These are phyloP conservation scores for Vulpes vulpes DNA, from an alignment of 2,113 vertebrate species.

Conservation along the genomic window DNA sequence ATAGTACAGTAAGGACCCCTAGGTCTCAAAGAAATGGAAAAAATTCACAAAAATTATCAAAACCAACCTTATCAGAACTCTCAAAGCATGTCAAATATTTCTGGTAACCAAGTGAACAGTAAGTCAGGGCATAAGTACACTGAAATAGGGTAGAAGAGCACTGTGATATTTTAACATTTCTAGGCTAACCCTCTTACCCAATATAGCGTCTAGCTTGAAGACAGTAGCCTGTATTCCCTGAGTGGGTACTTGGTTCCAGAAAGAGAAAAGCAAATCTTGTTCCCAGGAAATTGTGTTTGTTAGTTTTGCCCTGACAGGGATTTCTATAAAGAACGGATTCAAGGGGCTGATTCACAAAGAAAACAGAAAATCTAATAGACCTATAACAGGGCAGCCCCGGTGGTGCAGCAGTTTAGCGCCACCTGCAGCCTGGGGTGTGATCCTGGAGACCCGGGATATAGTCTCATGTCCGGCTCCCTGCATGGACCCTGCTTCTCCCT, in stretches of 20 bases:
- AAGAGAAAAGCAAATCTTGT: background rate
- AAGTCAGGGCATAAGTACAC: background rate
- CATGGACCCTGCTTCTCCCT: too few species aligned
- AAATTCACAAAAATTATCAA: background rate
- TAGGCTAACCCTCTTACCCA: fast-evolving
- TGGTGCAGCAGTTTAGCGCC: too few species aligned
- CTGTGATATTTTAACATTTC: background rate
- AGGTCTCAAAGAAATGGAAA: background rate
- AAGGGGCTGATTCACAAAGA: background rate
- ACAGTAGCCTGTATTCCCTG: fast-evolving
- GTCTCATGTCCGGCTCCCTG: too few species aligned
- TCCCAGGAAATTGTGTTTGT: background rate
- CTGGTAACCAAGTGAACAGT: background rate
- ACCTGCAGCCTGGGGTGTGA: too few species aligned
- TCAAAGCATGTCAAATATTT: background rate
- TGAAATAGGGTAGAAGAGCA: background rate
- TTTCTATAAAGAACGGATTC: background rate
- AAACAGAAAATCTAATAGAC: background rate
- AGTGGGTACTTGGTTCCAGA: background rate
- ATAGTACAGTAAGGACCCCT: background rate
- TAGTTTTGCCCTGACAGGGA: background rate
- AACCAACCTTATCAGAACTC: background rate
- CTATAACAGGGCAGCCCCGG: background rate
- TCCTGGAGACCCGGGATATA: too few species aligned
- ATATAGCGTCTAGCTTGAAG: too few species aligned